Evolutionary conservation across 1,140 invertebrate species (phyloP), one percentile per base, ranked within the genome.

Genomic region (Hycleus phaleratus): DNA sequence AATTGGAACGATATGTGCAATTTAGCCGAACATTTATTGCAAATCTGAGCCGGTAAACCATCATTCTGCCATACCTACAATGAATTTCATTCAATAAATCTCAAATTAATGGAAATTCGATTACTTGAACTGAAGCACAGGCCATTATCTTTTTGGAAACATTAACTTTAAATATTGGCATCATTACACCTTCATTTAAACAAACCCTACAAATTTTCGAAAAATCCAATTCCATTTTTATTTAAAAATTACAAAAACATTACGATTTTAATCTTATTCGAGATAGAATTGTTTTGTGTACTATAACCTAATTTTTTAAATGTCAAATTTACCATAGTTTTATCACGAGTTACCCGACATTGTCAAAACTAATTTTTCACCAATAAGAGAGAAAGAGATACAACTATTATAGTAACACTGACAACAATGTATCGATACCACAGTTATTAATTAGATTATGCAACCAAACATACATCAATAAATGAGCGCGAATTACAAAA

Each of bases 11-110:
- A 69, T 48, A 75, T 73, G 53, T 76, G 73, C 48, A 76, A 59
- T 58, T 74, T 75, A 8, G 73, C 70, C n/a, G 68, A 67, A 61
- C 75, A 76, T 59, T 71, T 74, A 49, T 73, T 71, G 57, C 75
- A 76, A 12, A 76, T 75, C 62, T 76, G 75, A 12, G 65, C 60
- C 18, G 75, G 75, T 18, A 76, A 53, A 25, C 71, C 71, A 63
- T 76, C 75, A 64, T 75, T 74, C 61, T 71, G 74, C 74, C 75
- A 75, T 32, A 75, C 75, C 74, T 76, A 53, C 3, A 62, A 53
- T 18, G 11, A 45, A 46, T 46, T 11, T 18, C 18, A 52, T 40
- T 39, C 12, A 6, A 44, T 4, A 26, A 26, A 53, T 44, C 42
- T 6, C 43, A 32, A 10, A 42, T 32, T 12, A 11, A 42, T 43